phyloP scores from a whole-genome alignment of 2,113 vertebrate genomes.

The Capra hircus region DNA sequence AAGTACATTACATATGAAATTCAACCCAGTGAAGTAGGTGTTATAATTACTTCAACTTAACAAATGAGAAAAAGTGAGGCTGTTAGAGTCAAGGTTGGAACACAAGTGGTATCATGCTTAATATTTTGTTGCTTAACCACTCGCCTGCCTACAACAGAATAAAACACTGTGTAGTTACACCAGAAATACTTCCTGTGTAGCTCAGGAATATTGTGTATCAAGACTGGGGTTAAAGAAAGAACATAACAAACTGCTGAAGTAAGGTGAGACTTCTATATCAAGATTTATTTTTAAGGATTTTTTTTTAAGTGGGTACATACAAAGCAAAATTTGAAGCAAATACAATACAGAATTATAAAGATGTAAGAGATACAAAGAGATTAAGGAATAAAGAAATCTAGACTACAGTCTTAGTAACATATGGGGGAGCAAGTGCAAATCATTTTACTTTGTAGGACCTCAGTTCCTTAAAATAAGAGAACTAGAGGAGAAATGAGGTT shows the following conservation, averaged over 20 bases:
- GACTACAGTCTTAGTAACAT: background rate
- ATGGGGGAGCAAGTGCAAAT: background rate
- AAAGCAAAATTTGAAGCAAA: constrained; percentile 12
- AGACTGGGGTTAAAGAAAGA: background rate
- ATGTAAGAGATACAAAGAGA: background rate
- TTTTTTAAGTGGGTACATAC: background rate
- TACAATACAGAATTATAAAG: background rate
- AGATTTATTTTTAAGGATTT: background rate
- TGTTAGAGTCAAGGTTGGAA: background rate
- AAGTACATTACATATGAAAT: background rate
- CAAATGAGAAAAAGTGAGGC: background rate
- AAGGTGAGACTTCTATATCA: background rate
- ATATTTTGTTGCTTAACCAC: background rate
- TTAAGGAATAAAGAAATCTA: background rate
- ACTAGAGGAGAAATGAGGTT: background rate
- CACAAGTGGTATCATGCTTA: background rate
- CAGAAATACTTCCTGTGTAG: background rate
- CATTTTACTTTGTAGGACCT: background rate
- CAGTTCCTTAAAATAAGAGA: background rate
- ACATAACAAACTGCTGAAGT: background rate
- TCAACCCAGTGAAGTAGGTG: background rate
- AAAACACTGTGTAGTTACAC: background rate
- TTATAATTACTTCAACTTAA: background rate
- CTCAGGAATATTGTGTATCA: background rate
- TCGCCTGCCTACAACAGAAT: background rate